These are phyloP conservation scores for Drosophila putrida DNA, from an alignment of 2,888 invertebrate species.

Conservation along the genomic window DNA sequence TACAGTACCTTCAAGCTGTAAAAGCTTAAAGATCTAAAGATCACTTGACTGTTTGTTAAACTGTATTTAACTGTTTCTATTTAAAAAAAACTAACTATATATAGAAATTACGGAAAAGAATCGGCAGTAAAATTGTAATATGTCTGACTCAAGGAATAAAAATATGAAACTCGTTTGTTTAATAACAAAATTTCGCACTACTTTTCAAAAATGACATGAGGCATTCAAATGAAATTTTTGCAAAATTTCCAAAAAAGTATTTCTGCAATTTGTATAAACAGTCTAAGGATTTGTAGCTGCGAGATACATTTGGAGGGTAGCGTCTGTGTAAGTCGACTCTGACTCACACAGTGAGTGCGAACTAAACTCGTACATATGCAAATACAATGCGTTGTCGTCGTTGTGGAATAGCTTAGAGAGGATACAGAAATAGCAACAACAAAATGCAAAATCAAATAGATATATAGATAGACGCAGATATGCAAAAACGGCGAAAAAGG, in stretches of 20 bases:
- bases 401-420: conserved; percentile 25
- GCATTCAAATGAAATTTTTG: conserved; percentile 10
- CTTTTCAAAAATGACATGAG: too few relatives aligned
- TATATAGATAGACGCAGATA: conserved; percentile 39
- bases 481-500: conserved; percentile 26
- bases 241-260: conserved; percentile 9
- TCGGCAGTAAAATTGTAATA: not conserved
- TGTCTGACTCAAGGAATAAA: too few relatives aligned
- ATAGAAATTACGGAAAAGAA: not conserved
- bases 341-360: conserved; percentile 18
- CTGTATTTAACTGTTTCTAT: too few relatives aligned
- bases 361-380: conserved; percentile 29
- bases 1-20: too few relatives aligned
- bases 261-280: not conserved
- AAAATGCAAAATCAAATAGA: conserved; percentile 70
- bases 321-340: conserved; percentile 41
- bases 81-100: not conserved
- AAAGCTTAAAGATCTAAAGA: too few relatives aligned
- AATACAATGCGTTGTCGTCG: conserved; percentile 57
- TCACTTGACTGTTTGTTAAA: too few relatives aligned
- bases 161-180: not conserved
- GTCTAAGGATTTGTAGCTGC: conserved; percentile 2
- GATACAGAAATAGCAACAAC: conserved; percentile 60
- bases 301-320: conserved; percentile 22
- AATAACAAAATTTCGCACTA: too few relatives aligned